A percentile compares a stretch with the other conserved stretches of the same genome.
Evolutionary conservation across 2,888 invertebrate species (phyloP).

Genomic region (Lasiommata megera): DNA sequence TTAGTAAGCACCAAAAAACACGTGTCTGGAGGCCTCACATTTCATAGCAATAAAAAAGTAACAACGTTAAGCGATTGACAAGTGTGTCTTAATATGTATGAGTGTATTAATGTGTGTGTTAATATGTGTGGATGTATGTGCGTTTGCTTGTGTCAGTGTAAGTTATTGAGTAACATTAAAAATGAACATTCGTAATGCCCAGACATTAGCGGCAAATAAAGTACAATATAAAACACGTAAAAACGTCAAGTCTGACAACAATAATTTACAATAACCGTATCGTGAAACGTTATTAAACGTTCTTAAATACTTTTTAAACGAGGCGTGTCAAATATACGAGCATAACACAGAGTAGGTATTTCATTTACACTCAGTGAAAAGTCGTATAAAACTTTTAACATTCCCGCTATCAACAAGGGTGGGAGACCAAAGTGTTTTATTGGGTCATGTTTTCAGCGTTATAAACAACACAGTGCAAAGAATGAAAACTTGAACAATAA

Average conservation of each 20-base stretch:
- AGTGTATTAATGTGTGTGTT: too few relatives aligned
- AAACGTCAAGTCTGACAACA: not conserved
- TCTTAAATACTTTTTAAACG: not conserved
- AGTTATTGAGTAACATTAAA: too few relatives aligned
- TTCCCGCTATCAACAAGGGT: not conserved
- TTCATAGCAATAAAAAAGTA: too few relatives aligned
- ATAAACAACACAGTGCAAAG: slow-evolving; percentile 20
- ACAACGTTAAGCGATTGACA: too few relatives aligned
- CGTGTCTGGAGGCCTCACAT: too few relatives aligned
- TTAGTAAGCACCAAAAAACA: too few relatives aligned
- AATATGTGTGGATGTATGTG: too few relatives aligned
- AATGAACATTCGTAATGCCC: not conserved
- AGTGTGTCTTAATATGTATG: too few relatives aligned
- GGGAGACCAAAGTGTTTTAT: slow-evolving; percentile 19
- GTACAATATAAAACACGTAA: not conserved
- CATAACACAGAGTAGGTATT: not conserved
- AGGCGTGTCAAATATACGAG: not conserved
- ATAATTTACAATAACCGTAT: not conserved
- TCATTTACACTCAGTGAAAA: slow-evolving; percentile 3
- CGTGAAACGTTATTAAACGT: not conserved
- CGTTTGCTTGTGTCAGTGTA: too few relatives aligned
- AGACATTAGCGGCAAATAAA: not conserved
- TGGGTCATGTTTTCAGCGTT: slow-evolving; percentile 13
- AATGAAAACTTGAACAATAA: slow-evolving; percentile 17
- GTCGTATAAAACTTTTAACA: slow-evolving; percentile 11